Evolutionary conservation across 2,797 vertebrate species (phyloP), one percentile per base, ranked within the genome.

Genomic region (Galaxias olidus): DNA sequence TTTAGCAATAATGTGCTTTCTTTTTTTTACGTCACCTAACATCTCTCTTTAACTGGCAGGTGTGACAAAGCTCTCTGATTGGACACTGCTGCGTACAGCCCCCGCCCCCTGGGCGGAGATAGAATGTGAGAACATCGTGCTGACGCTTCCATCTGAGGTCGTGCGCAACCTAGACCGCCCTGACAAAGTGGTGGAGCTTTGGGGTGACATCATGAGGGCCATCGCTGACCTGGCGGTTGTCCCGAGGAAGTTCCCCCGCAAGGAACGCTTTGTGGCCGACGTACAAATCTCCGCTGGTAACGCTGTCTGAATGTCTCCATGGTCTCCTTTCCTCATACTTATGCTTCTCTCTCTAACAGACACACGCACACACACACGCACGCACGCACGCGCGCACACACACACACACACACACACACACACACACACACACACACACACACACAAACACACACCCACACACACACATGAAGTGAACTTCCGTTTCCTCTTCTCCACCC

Each of bases 31-130:
- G n/a, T n/a, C n/a, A n/a, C n/a, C n/a, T n/a, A n/a, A n/a, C n/a
- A n/a, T n/a, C 6, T 43, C n/a, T 59, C 30, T 43, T 12, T 44
- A 63, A 3, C 4, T 40, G 64, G 50, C 53, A 88, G 85, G 85
- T 45, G 80, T 80, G 63, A 89, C 88, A 9, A 81, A 83, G 13
- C 10, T 12, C 19, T 61, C 30, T 1, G 67, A 83, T 0, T 88
- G 88, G 88, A 57, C 59, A 0, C 0, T 59, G 48, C 70, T 87
- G 49, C 79, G 85, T n/a, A 76, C 83, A n/a, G 91, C 90, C 48
- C 87, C 86, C 0, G 83, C 91, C 9, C 94, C 95, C 13, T 98
- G 96, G 96, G 94, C 95, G 4, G 96, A 98, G 73, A 64, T 98
- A 64, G 95, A 94, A 58, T 91, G 93, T 56, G 94, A 96, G 45